Conservation (phyloP, 2,888 invertebrate genomes). For the Caenorhabditis sulstoni region DNA sequence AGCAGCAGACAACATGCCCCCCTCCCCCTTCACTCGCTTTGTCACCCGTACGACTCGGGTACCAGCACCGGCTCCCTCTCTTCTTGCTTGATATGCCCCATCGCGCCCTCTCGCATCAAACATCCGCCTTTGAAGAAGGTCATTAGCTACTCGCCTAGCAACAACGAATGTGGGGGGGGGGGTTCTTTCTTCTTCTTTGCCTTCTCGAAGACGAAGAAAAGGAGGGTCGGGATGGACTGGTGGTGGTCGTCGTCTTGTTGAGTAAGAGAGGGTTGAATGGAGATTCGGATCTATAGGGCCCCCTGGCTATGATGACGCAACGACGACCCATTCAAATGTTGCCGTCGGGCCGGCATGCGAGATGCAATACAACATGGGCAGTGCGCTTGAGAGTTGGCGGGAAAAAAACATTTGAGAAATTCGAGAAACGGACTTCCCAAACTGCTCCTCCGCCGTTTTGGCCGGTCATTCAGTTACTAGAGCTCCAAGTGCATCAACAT, state of each 20-base stretch:
- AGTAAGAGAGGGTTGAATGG: constrained; percentile 1
- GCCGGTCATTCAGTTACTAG: not conserved
- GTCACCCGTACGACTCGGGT: constrained; percentile 12
- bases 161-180: constrained; percentile 3
- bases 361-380: not conserved
- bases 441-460: not conserved
- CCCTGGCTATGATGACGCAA: constrained; percentile 51
- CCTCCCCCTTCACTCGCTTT: no score
- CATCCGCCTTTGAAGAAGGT: constrained; percentile 26
- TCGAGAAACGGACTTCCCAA: not conserved
- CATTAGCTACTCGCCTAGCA: constrained; percentile 35
- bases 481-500: not conserved
- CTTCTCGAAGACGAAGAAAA: constrained; percentile 2
- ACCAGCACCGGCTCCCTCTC: not conserved
- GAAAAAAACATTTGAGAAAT: constrained; percentile 28
- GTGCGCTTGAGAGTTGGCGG: not conserved
- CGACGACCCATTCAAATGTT: constrained; percentile 55
- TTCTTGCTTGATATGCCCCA: not conserved
- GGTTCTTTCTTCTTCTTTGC: not conserved
- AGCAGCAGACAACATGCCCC: constrained; percentile 3
- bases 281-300: constrained; percentile 42
- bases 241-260: constrained; percentile 24
- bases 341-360: constrained; percentile 10
- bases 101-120: constrained; percentile 8
- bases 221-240: constrained; percentile 20